Evolutionary conservation across 1,140 invertebrate genomes (phyloP).

Genomic region (Lordiphosa stackelbergi): DNA sequence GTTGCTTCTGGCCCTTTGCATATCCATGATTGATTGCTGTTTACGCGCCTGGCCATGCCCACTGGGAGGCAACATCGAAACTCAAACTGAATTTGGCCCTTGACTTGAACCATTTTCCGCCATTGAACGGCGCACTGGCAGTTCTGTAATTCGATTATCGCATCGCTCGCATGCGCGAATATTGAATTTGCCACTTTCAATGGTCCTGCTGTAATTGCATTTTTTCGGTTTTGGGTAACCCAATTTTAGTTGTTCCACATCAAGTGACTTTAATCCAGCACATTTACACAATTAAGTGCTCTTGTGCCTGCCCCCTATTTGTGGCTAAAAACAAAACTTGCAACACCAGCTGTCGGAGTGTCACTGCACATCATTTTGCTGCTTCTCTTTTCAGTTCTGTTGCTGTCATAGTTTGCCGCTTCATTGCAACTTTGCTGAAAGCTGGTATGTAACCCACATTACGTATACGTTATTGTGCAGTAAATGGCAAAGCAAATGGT

Average conservation of each 20-base stretch:
- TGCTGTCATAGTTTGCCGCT: slow-evolving; percentile 5
- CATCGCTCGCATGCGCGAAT: slow-evolving; percentile 8
- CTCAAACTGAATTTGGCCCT: slow-evolving; percentile 37
- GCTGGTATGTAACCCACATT: slow-evolving; percentile 3
- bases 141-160: slow-evolving; percentile 42
- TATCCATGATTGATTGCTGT: slow-evolving; percentile 62
- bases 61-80: background rate
- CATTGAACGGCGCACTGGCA: slow-evolving; percentile 3
- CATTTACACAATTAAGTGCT: slow-evolving; percentile 46
- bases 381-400: background rate
- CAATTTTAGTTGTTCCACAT: too few relatives aligned
- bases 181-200: too few relatives aligned
- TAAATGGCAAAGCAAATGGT: slow-evolving; percentile 50
- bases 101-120: slow-evolving; percentile 6
- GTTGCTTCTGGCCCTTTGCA: slow-evolving; percentile 3
- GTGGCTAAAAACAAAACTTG: slow-evolving; percentile 27
- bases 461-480: slow-evolving; percentile 58
- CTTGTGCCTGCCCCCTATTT: slow-evolving; percentile 31
- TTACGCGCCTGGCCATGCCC: slow-evolving; percentile 36
- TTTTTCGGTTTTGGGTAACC: background rate
- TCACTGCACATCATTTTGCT: slow-evolving; percentile 25
- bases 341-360: slow-evolving; percentile 39
- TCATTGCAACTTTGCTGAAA: slow-evolving; percentile 22
- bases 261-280: too few relatives aligned
- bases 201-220: slow-evolving; percentile 5